Conservation (phyloP, 2,888 invertebrate genomes). For the Tanytarsus gracilentus region DNA sequence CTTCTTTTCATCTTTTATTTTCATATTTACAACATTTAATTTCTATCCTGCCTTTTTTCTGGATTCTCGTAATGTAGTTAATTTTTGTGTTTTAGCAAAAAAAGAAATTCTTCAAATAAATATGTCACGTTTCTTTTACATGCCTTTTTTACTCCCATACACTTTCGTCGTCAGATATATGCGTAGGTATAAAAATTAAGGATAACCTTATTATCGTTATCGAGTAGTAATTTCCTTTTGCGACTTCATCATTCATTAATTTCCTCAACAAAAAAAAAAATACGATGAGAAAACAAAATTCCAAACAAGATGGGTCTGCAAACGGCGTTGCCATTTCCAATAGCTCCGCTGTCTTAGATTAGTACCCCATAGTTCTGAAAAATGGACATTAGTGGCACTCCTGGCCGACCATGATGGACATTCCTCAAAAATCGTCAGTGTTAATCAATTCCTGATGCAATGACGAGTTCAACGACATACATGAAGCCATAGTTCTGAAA, state of each 20-base stretch:
- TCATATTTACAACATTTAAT: not conserved
- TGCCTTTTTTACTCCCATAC: not conserved
- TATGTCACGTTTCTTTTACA: not conserved
- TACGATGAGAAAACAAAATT: too few species aligned
- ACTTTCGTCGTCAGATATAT: not conserved
- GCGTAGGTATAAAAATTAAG: not conserved
- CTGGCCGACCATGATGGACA: too few species aligned
- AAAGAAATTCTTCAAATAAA: not conserved
- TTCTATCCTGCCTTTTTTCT: not conserved
- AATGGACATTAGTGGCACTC: too few species aligned
- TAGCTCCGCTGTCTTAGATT: too few species aligned
- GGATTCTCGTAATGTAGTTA: constrained; percentile 4
- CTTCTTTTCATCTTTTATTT: not conserved
- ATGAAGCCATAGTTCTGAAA: too few species aligned
- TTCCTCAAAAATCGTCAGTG: too few species aligned
- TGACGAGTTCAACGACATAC: too few species aligned
- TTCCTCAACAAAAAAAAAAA: not conserved
- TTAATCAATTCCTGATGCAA: too few species aligned
- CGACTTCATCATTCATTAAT: not conserved
- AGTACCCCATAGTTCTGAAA: too few species aligned
- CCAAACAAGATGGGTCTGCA: too few species aligned
- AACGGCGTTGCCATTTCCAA: too few species aligned
- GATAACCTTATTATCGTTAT: not conserved
- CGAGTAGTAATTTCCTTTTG: constrained; percentile 5
- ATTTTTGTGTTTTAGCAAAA: not conserved